These are phyloP conservation scores for Zoroaster sp. DNA, from an alignment of 53 echinoderm and acorn worm species.

Conservation along the genomic window DNA sequence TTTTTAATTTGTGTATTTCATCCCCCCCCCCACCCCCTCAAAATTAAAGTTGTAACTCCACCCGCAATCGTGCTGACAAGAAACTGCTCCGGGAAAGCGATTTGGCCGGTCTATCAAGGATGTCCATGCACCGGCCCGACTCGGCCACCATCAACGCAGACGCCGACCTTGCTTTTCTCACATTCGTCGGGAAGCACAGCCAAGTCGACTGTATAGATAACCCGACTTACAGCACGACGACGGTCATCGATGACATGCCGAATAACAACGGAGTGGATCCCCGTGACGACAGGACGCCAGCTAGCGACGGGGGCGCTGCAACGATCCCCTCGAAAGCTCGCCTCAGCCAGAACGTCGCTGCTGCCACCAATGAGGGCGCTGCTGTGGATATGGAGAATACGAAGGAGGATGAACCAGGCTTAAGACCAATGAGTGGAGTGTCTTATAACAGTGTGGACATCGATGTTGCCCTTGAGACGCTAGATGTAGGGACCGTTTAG, in stretches of 20 bases:
- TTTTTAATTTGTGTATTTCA: no score
- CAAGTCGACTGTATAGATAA: slow-evolving; percentile 9
- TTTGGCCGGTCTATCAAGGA: no score
- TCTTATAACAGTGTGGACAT: slow-evolving; percentile 45
- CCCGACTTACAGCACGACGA: background rate
- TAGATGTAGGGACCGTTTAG: background rate
- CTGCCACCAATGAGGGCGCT: background rate
- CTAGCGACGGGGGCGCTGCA: background rate
- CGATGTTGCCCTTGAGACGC: slow-evolving; percentile 4
- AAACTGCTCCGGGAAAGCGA: no score
- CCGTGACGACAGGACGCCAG: background rate
- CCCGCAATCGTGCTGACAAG: background rate
- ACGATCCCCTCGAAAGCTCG: slow-evolving; percentile 14
- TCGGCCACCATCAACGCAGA: background rate
- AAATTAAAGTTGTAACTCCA: background rate
- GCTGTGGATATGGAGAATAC: background rate
- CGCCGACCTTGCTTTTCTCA: slow-evolving; percentile 17
- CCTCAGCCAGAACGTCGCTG: background rate
- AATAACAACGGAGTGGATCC: no score
- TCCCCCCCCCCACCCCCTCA: no score
- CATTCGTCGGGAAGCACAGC: background rate
- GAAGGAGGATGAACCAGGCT: background rate
- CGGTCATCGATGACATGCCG: background rate
- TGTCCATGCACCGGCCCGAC: slow-evolving; percentile 22
- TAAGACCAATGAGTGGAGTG: slow-evolving; percentile 38